Evolutionary conservation across 2,888 invertebrate species (phyloP), one percentile per base, ranked within the genome.

Genomic region (Ecliptopera silaceata): DNA sequence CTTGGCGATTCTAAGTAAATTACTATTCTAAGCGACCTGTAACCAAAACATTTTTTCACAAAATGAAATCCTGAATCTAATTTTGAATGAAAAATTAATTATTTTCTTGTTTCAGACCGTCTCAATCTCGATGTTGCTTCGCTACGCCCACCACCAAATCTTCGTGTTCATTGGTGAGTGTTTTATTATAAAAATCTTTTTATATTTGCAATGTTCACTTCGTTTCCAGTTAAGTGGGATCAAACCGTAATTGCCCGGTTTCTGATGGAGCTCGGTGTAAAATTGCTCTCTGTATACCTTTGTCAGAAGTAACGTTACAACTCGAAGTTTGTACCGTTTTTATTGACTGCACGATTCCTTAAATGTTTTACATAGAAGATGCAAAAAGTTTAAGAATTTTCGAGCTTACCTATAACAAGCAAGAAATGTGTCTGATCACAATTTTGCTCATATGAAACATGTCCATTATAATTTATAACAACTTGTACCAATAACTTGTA

Each of bases 101-200:
- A 8, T 34, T 15, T 46, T 39, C 54, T 80, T 88, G 79, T 95
- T 96, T 58, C 95, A 99, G 99, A 99, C 99, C 22, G 96, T 99
- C 65, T 98, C 98, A 42, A 98, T 99, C 74, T 99, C 99, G 39
- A 99, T 99, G 96, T 92, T 99, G 71, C 92, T 99, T 71, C 95
- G 99, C 47, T 99, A 99, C 89, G 99, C 99, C 10, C 99, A 99
- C 90, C 99, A 99, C 85, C 99, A 99, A 92, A 99, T 99, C 79
- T 99, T 99, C 91, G 95, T 99, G 62, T 99, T 99, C 81, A 99
- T 99, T 74, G 98, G 98, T 98, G 92, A 96, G 96, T 94, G 15
- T 39, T 48, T 47, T 12, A 15, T 34, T 20, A 32, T 44, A 47
- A 39, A 44, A 31, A 52, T 45, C 12, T 29, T 22, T 50, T 44